Evolutionary conservation across 2,888 invertebrate species (phyloP).

Genomic region (Rosalia funebris): DNA sequence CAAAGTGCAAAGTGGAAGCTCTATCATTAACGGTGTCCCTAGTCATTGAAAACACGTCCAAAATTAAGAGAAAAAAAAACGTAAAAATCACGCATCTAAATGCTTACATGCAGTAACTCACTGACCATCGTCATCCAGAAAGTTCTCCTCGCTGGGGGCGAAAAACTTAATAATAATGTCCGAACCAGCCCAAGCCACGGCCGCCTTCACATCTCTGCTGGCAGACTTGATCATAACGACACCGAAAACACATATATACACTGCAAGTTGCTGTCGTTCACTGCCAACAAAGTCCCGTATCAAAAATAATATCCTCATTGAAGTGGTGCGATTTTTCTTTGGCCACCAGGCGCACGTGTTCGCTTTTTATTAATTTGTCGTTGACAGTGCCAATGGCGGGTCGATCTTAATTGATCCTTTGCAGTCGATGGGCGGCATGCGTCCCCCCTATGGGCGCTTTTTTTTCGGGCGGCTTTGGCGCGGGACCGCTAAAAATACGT

Average conservation of each 20-base stretch:
- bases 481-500: no score
- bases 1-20: no score
- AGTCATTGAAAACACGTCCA: no score
- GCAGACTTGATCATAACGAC: conserved; percentile 45
- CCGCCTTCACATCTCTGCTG: conserved; percentile 47
- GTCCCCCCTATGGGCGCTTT: background rate
- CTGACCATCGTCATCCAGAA: conserved; percentile 45
- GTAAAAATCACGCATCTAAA: conserved; percentile 32
- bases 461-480: background rate
- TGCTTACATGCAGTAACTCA: conserved; percentile 50
- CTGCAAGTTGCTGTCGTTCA: conserved; percentile 32
- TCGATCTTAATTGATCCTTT: conserved; percentile 26
- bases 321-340: conserved; percentile 37
- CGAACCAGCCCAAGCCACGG: conserved; percentile 55
- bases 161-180: conserved; percentile 54
- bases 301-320: conserved; percentile 47
- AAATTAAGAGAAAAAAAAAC: no score
- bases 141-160: conserved; percentile 41
- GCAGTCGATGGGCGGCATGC: background rate
- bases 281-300: conserved; percentile 43
- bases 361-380: conserved; percentile 5
- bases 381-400: conserved; percentile 3
- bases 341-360: conserved; percentile 14
- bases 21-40: no score
- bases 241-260: conserved; percentile 29